These are phyloP conservation scores for Nothocercus nigrocapillus DNA, from an alignment of 2,113 vertebrate species.

Conservation along the genomic window DNA sequence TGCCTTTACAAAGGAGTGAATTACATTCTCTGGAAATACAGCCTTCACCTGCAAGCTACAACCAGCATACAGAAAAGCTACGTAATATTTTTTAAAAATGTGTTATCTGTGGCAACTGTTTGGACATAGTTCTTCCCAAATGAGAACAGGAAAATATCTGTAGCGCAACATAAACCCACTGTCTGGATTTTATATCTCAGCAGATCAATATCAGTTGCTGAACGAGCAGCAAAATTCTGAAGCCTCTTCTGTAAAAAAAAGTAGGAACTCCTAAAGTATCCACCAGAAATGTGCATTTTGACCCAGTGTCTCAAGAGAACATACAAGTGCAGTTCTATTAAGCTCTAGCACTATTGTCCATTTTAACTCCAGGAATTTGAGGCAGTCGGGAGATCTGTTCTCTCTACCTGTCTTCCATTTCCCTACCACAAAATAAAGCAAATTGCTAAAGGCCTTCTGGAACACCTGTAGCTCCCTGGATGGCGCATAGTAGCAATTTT, in stretches of 20 bases:
- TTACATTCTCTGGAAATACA: not conserved
- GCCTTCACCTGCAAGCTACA: accelerated
- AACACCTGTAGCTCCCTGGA: not conserved
- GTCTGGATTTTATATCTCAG: not conserved
- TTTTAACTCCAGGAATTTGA: not conserved
- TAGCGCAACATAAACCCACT: not conserved
- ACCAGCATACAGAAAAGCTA: not conserved
- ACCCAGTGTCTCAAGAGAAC: not conserved
- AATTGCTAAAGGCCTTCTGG: not conserved
- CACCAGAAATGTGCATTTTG: slow-evolving; percentile 18
- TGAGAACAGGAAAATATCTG: not conserved
- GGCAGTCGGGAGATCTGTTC: not conserved
- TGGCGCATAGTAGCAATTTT: not conserved
- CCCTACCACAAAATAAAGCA: not conserved
- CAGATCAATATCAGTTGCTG: not conserved
- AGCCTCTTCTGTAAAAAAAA: not conserved
- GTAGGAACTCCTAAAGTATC: not conserved
- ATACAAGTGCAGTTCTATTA: not conserved
- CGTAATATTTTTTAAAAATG: not conserved
- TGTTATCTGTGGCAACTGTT: not conserved
- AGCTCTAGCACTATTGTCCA: not conserved
- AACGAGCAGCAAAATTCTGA: not conserved
- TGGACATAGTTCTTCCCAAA: not conserved
- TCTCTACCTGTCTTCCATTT: not conserved
- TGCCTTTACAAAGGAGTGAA: not conserved